Conservation (phyloP, 2,113 vertebrate genomes). For the Polyodon spathula region DNA sequence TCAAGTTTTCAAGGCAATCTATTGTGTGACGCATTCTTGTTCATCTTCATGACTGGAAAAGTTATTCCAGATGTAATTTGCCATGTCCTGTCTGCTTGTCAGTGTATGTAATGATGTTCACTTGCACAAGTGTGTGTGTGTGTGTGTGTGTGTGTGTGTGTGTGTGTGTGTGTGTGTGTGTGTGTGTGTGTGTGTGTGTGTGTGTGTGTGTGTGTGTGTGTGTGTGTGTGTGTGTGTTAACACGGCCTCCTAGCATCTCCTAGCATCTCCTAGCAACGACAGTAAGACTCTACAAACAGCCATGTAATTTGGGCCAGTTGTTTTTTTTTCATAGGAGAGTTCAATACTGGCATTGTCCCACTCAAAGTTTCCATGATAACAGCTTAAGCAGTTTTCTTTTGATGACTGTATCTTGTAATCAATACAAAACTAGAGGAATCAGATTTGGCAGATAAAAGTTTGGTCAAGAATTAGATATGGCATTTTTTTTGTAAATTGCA, state of each 20-base stretch:
- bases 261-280: slow-evolving; percentile 53
- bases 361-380: slow-evolving; percentile 46
- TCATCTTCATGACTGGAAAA: not conserved
- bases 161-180: slow-evolving; percentile 19
- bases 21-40: no score
- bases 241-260: slow-evolving; percentile 39
- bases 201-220: slow-evolving; percentile 37
- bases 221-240: slow-evolving; percentile 39
- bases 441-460: not conserved
- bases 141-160: slow-evolving; percentile 22
- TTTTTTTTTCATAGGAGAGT: slow-evolving; percentile 28
- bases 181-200: slow-evolving; percentile 24
- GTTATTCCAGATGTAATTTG: slow-evolving; percentile 12
- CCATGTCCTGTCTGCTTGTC: slow-evolving; percentile 20
- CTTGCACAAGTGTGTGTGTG: slow-evolving; percentile 30
- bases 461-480: not conserved
- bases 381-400: slow-evolving; percentile 21
- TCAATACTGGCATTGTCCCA: slow-evolving; percentile 33
- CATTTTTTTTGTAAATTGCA: not conserved
- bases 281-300: slow-evolving; percentile 28
- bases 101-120: slow-evolving; percentile 20
- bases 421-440: slow-evolving; percentile 24
- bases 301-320: slow-evolving; percentile 29
- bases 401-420: slow-evolving; percentile 15
- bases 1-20: no score